These are phyloP conservation scores for Marmota flaviventris DNA, from an alignment of 2,113 vertebrate genomes.

Conservation along the genomic window DNA sequence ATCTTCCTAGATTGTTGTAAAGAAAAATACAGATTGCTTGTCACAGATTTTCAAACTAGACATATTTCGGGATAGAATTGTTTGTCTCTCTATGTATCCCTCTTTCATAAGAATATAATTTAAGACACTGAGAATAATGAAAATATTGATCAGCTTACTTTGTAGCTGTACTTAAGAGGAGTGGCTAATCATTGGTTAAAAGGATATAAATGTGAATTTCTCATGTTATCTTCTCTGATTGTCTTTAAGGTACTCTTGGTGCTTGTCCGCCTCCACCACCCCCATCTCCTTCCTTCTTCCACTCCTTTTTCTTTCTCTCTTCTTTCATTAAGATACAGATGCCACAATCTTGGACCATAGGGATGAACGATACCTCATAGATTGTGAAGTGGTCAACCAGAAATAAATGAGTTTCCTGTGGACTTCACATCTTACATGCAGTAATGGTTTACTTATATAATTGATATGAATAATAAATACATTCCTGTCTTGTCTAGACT, in stretches of 20 bases:
- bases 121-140: not conserved
- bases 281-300: not conserved
- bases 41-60: not conserved
- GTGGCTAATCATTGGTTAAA: not conserved
- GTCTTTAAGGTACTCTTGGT: not conserved
- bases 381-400: not conserved
- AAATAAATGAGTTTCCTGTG: not conserved
- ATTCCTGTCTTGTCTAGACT: not conserved
- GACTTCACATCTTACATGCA: not conserved
- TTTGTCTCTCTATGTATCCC: not conserved
- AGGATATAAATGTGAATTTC: not conserved
- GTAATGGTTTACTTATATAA: not conserved
- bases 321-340: not conserved
- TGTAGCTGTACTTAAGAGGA: not conserved
- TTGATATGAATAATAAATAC: not conserved
- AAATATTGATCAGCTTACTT: not conserved
- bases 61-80: not conserved
- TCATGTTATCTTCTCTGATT: not conserved
- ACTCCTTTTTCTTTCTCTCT: not conserved
- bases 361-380: not conserved
- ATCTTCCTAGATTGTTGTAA: not conserved
- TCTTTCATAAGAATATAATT: not conserved
- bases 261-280: not conserved
- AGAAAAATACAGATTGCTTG: not conserved
- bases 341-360: accelerated